Evolutionary conservation across 2,797 vertebrate genomes (phyloP), one percentile per base, ranked within the genome.

Genomic region (Saxicola maurus): DNA sequence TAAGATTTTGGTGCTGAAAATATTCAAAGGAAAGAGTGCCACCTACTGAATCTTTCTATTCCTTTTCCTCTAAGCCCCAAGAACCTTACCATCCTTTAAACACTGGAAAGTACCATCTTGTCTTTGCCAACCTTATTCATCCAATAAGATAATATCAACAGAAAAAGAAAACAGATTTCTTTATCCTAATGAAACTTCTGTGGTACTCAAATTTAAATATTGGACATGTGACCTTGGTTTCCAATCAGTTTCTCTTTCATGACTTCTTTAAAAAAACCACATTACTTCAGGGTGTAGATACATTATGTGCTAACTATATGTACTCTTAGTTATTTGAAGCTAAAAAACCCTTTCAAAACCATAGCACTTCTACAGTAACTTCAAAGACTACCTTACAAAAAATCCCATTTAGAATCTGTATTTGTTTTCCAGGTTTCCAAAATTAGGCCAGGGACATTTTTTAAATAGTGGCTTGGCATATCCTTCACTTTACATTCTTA

Each of bases 21-120:
- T 64, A 94, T 30, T 62, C 37, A 77, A 81, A 93, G 88, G 79
- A 77, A 93, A 94, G 94, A 93, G 82, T 94, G 94, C 90, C 93
- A 94, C 94, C 94, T 96, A 92, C 87, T 87, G 93, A 95, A 85
- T 20, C 16, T 64, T 94, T 89, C 45, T 66, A 10, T 79, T 25
- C 37, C 43, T 80, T 30, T 93, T 81, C 31, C 37, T 31, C n/a
- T 59, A 65, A 51, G 6, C 46, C 37, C 57, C 38, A n/a, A 68
- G 28, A 85, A 62, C 1, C 7, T 52, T n/a, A 37, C 6, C 42
- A 86, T 53, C 17, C 16, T 17, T 65, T 33, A 72, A 64, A 12
- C 5, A 45, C 55, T 71, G 25, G 31, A 6, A 91, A 85, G 25
- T 66, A 46, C 57, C 79, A 40, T 2, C 6, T 67, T 66, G 72